Evolutionary conservation across 2,113 vertebrate species (phyloP), one percentile per base, ranked within the genome.

Genomic region (Cromileptes altivelis): DNA sequence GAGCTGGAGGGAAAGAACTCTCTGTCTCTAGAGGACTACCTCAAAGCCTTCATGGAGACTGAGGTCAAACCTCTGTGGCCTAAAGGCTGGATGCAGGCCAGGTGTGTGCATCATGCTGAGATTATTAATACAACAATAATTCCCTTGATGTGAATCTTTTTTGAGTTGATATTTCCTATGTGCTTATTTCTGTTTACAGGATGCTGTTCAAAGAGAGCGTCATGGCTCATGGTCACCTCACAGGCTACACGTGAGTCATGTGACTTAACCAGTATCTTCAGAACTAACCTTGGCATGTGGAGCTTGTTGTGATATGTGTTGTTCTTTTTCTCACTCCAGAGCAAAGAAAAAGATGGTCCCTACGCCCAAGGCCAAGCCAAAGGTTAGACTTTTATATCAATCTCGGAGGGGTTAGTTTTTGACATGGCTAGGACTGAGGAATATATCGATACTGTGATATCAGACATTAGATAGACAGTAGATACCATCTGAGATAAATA

Each of bases 11-110:
- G 95, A 85, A 98, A 98, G 95, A 98, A 95, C 95, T 94, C 96
- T 25, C 95, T 97, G 82, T 97, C 98, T 90, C 96, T 96, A 37
- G 98, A 99, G 92, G 98, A 99, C 94, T 99, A 99, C 95, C 97
- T 99, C 92, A 99, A 99, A 94, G 96, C 95, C 81, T 99, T 99
- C 92, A 98, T 99, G 97, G 98, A 99, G 95, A 97, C 97, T 0
- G 98, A 99, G 86, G 98, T 99, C 52, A 99, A 99, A 87, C 97
- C 97, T 70, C 96, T 99, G 73, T 99, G 98, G 98, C 98, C 98
- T 62, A 99, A 99, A 93, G 98, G 98, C 79, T 99, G 98, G 98
- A 99, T 99, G 98, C 98, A 99, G 92, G 96, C 97, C 94, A 97
- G 98, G 98, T 93, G 40, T 25, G 81, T 89, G 76, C 88, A 74